Percentiles rank a stretch among this genome's conserved stretches.
phyloP scores from a whole-genome alignment of 2,113 vertebrate genomes.

The Pontoporia blainvillei region DNA sequence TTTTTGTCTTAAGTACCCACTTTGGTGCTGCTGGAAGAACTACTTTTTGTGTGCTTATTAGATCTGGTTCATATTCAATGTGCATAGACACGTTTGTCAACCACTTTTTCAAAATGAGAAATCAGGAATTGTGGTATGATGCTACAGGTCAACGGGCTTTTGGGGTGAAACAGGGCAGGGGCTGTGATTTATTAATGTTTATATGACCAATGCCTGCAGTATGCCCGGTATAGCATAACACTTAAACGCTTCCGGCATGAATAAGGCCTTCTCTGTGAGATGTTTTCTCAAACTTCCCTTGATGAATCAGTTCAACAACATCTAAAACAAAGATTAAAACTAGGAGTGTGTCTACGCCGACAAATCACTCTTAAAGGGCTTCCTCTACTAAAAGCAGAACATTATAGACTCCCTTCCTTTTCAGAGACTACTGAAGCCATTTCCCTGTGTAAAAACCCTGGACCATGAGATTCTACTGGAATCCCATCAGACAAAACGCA shows the following conservation, averaged over 20 bases:
- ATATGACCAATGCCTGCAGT: not conserved
- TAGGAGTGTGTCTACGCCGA: conserved; percentile 36
- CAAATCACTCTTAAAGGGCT: conserved; percentile 65
- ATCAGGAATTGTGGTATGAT: not conserved
- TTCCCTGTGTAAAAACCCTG: conserved; percentile 4
- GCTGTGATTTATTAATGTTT: not conserved
- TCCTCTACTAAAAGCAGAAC: conserved; percentile 30
- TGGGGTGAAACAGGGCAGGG: not conserved
- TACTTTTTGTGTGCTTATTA: not conserved
- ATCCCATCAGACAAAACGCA: not conserved
- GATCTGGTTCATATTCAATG: not conserved
- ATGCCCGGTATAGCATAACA: not conserved
- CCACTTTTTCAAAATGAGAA: not conserved
- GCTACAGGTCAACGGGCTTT: not conserved
- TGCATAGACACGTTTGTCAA: not conserved
- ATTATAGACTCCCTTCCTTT: conserved; percentile 28
- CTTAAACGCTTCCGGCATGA: not conserved
- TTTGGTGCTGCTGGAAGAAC: not conserved
- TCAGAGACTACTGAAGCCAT: not conserved
- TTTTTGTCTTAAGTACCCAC: not conserved
- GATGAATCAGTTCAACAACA: not conserved
- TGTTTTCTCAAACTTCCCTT: not conserved
- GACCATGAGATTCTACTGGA: not conserved
- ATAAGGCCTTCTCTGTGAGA: not conserved
- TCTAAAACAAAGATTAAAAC: conserved; percentile 54